Base-by-base conservation (phyloP, 2,797 vertebrate genomes). In the Mallotus villosus region DNA sequence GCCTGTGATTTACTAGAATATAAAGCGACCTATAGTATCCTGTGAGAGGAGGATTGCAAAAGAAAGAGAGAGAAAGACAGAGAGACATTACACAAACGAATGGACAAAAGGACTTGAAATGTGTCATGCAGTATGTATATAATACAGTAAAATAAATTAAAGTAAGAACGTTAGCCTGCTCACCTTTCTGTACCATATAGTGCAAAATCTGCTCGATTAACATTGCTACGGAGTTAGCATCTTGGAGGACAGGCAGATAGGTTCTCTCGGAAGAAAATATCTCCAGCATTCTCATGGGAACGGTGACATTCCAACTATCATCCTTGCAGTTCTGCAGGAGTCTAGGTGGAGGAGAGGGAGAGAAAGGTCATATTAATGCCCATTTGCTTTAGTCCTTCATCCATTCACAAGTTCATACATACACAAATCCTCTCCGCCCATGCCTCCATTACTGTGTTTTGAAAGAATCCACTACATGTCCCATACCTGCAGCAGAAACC, bases 151-250 rank as follows among this genome's bases (percentile, higher is more conserved):
- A n/a, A 19, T 29, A 6, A 59, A 19, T 63, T 6, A 3, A 19
- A 21, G 24, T 67, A 11, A 25, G 21, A 51, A 67, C 24, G 17
- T 59, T 6, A 67, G 57, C 81, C 3, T 49, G 1, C 91, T 84
- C 86, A 99, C 98, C 98, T 95, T 95, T 97, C 81, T 97, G 96
- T 91, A 99, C 90, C 95, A 98, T 94, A 93, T 97, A 99, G 96
- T 97, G 94, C 95, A 98, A 95, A 94, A 99, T 94, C 90, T 98
- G 97, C 93, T 99, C 97, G 67, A 96, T 92, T 89, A 98, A 86
- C 34, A 95, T 95, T 79, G 93, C 92, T 91, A 95, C 95, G 76
- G 85, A 90, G 88, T 87, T 85, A 80, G 94, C 87, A 81, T 98
- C 97, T 87, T 91, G 93, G 89, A 97, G 89, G 87, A 94, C 89